phyloP scores from a whole-genome alignment of 2,797 vertebrate genomes.

The Clamator glandarius region DNA sequence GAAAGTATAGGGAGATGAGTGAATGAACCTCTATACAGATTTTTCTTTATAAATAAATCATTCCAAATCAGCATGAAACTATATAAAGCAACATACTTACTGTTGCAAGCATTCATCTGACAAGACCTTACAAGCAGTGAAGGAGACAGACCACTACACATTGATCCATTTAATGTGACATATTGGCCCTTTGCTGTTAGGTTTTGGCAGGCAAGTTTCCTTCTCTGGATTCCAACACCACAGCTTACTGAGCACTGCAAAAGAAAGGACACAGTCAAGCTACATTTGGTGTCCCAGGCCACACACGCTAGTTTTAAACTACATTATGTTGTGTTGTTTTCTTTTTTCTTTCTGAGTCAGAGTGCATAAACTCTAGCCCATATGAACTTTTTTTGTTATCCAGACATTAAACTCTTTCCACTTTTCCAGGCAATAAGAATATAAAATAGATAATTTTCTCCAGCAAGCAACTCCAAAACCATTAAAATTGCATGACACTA shows the following conservation, averaged over 20 bases:
- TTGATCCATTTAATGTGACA: conserved; percentile 71
- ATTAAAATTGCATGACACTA: background rate
- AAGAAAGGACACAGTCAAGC: conserved; percentile 34
- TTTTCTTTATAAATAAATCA: background rate
- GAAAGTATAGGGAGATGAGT: background rate
- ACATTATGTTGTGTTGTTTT: background rate
- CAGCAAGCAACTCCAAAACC: background rate
- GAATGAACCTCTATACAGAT: background rate
- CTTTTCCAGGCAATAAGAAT: background rate
- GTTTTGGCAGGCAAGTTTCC: conserved; percentile 83
- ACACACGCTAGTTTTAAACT: background rate
- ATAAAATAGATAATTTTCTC: background rate
- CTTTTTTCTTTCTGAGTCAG: background rate
- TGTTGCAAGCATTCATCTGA: conserved; percentile 83
- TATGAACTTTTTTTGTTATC: background rate
- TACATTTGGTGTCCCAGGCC: background rate
- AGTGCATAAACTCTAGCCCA: background rate
- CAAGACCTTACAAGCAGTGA: conserved; percentile 84
- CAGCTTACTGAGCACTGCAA: conserved; percentile 91
- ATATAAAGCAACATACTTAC: conserved; percentile 79
- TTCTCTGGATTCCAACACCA: conserved; percentile 85
- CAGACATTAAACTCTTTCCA: background rate
- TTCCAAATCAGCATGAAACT: background rate
- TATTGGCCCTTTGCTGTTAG: conserved; percentile 80
- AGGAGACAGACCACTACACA: conserved; percentile 77